phyloP scores from a whole-genome alignment of 2,113 vertebrate species.

The Lipotes vexillifer region DNA sequence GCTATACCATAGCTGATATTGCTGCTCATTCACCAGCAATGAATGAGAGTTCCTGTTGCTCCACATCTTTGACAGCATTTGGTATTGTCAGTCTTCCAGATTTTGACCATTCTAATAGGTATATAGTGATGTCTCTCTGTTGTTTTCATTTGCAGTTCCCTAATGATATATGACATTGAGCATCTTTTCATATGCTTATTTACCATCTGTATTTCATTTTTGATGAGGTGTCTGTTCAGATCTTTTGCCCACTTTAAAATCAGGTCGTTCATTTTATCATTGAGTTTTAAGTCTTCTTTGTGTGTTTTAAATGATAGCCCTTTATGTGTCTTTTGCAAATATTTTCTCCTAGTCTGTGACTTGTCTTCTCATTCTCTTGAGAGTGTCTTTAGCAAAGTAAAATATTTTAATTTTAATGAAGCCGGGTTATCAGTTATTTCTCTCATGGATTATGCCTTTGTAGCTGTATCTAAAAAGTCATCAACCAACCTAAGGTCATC shows the following conservation, averaged over 20 bases:
- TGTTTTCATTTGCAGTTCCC: not conserved
- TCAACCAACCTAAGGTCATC: not conserved
- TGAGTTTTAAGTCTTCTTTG: not conserved
- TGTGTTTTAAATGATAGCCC: not conserved
- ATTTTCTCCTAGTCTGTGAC: not conserved
- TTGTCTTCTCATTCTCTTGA: not conserved
- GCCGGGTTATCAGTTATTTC: not conserved
- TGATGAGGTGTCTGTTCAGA: not conserved
- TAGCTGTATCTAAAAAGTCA: not conserved
- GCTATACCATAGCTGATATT: not conserved
- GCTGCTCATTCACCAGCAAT: not conserved
- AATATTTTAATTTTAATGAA: not conserved
- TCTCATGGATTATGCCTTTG: not conserved
- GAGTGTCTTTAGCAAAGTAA: not conserved
- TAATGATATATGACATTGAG: not conserved
- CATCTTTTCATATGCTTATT: not conserved
- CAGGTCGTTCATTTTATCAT: not conserved
- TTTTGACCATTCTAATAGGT: not conserved
- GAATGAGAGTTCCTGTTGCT: not conserved
- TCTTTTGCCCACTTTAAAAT: not conserved
- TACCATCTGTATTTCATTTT: not conserved
- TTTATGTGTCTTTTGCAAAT: not conserved
- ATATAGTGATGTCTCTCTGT: not conserved
- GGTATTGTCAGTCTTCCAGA: too few species aligned
- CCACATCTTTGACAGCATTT: not conserved